Conservation (phyloP, 2,888 invertebrate genomes). For the Tipula helvola region DNA sequence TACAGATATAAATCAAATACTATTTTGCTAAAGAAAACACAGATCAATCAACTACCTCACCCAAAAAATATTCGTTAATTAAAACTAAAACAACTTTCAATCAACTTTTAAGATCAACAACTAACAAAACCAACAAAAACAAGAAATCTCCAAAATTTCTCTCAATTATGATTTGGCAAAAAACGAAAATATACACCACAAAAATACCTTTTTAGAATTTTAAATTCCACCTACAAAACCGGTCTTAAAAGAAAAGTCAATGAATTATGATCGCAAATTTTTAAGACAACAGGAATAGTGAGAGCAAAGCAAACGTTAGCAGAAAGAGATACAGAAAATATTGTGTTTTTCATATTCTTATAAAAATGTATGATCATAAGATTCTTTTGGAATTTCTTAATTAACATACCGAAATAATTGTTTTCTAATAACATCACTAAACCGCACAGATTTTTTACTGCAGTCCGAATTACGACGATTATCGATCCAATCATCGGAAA, state of each 20-base stretch:
- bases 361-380: not conserved
- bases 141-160: not conserved
- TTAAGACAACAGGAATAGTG: not conserved
- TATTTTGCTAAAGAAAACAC: not conserved
- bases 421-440: conserved; percentile 59
- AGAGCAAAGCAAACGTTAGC: not conserved
- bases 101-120: not conserved
- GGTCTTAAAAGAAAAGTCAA: not conserved
- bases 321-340: not conserved
- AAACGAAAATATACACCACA: not conserved
- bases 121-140: not conserved
- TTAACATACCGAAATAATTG: conserved; percentile 55
- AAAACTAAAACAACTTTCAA: not conserved
- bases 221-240: not conserved
- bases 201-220: not conserved
- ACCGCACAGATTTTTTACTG: conserved; percentile 68
- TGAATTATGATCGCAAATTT: not conserved
- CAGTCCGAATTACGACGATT: conserved; percentile 35
- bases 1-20: not conserved
- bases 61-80: not conserved
- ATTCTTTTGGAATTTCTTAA: not conserved
- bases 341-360: not conserved
- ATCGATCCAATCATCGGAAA: not conserved
- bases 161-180: not conserved
- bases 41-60: not conserved